Evolutionary conservation across 2,113 vertebrate species (phyloP), one percentile per base, ranked within the genome.

Genomic region (Neogale vison): DNA sequence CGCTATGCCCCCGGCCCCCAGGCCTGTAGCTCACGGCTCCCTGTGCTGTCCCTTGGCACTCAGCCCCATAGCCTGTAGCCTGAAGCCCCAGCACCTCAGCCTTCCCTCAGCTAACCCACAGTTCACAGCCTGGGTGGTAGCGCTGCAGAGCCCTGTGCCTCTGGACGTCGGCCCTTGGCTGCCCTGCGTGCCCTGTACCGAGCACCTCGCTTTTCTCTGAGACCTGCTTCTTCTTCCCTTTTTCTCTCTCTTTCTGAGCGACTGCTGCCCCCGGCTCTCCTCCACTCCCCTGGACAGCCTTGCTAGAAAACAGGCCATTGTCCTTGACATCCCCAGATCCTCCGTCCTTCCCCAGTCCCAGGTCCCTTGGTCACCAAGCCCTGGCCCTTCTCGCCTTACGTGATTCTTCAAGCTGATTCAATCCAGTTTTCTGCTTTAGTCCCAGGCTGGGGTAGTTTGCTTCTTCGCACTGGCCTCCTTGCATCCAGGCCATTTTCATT

Each of bases 131-230:
- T 31, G 7, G 39, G 71, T 67, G 59, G 4, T 26, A 23, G 57
- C 24, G 7, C 17, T 24, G 1, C 1, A 6, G 42, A 11, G 8
- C 14, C 34, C 14, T 0, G 20, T 0, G 18, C n/a, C 45, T 34
- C 3, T 12, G 23, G 55, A 24, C 17, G 7, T 8, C 0, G 0
- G 47, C 24, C 61, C 0, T 0, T 2, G n/a, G 47, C 34, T 9
- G 13, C 42, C 39, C 57, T 7, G 57, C 1, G 2, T 2, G 20
- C 4, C 57, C 39, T 10, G 67, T 15, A 45, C 31, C 5, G 23
- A 47, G 76, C 7, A 2, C 5, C 12, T 1, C 0, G 4, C 42
- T n/a, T 10, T 42, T 26, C 6, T 42, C 36, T 12, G 23, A 45
- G 9, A 9, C 12, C 55, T 29, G 14, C 34, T 42, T 1, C 36